Evolutionary conservation across 2,797 vertebrate genomes (phyloP), one percentile per base, ranked within the genome.

Genomic region (Loris lydekkerianus): DNA sequence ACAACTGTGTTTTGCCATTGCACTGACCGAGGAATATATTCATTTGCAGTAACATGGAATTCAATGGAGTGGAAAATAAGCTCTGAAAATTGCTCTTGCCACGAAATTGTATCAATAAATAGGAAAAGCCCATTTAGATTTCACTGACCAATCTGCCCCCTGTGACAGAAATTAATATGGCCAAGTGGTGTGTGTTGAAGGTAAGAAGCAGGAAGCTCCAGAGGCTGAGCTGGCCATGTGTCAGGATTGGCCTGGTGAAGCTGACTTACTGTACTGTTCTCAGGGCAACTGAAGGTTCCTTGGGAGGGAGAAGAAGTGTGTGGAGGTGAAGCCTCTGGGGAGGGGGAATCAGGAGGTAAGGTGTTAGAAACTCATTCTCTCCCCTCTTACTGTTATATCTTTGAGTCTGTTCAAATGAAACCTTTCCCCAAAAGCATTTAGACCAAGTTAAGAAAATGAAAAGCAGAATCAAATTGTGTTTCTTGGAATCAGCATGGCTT

Each of bases 31-130:
- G 98, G 98, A 98, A 98, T 98, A 98, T 96, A 98, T 98, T 98
- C 98, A 98, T 98, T 98, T 98, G 98, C 98, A 97, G 96, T 97
- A 98, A 98, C 98, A 98, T 93, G 98, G 97, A 93, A 97, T 96
- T 98, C 98, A 98, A 98, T 98, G 98, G 98, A 98, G 98, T 98
- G 97, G 98, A 98, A 99, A 99, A 99, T 98, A 98, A 98, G 98
- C 97, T 98, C 97, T 97, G 97, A 97, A 98, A 98, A 98, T 97
- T 98, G 98, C 97, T 97, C 97, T 98, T 78, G 10, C 98, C 96
- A 86, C 90, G 84, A 98, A 98, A 98, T 2, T 29, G 95, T 98
- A 97, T 98, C 98, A 98, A 78, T 97, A 98, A 98, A 97, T 94
- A 97, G 98, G 97, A 98, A 97, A 97, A 98, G 93, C 93, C 98